These are phyloP conservation scores for Gymnodraco acuticeps DNA, from an alignment of 2,797 vertebrate genomes.

Conservation along the genomic window DNA sequence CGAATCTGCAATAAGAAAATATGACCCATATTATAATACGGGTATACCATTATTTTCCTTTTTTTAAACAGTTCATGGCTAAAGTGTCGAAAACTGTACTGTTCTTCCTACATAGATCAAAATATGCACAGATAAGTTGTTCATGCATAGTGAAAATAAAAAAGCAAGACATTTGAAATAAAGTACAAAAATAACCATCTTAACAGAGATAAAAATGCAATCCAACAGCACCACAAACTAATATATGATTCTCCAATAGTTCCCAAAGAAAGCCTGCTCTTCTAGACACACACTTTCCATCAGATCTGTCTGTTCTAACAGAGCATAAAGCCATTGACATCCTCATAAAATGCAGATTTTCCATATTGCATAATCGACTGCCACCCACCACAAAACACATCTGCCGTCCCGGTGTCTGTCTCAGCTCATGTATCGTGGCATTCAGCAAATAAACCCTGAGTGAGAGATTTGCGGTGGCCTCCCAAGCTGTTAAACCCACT, in stretches of 20 bases:
- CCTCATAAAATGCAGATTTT: conserved; percentile 27
- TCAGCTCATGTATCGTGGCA: conserved; percentile 66
- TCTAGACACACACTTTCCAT: conserved; percentile 1
- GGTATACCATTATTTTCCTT: not conserved
- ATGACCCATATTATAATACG: not conserved
- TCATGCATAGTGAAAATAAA: not conserved
- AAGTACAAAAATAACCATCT: not conserved
- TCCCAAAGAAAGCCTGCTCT: not conserved
- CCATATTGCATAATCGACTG: conserved; percentile 35
- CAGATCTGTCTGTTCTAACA: not conserved
- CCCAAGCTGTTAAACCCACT: conserved; percentile 64
- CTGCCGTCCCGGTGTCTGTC: conserved; percentile 51
- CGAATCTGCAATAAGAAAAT: not conserved
- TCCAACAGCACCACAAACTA: not conserved
- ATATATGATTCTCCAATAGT: not conserved
- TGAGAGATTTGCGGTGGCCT: conserved; percentile 76
- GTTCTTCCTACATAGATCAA: not conserved
- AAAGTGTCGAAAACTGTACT: not conserved
- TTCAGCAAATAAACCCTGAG: conserved; percentile 69
- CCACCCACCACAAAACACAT: conserved; percentile 64
- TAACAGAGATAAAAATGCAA: not conserved
- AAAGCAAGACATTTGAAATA: not conserved
- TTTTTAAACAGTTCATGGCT: not conserved
- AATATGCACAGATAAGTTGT: not conserved
- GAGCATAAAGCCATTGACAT: conserved; percentile 28